Percentiles rank a stretch among this genome's conserved stretches.
phyloP scores from a whole-genome alignment of 2,113 vertebrate species.

The Chloropsis hardwickii region DNA sequence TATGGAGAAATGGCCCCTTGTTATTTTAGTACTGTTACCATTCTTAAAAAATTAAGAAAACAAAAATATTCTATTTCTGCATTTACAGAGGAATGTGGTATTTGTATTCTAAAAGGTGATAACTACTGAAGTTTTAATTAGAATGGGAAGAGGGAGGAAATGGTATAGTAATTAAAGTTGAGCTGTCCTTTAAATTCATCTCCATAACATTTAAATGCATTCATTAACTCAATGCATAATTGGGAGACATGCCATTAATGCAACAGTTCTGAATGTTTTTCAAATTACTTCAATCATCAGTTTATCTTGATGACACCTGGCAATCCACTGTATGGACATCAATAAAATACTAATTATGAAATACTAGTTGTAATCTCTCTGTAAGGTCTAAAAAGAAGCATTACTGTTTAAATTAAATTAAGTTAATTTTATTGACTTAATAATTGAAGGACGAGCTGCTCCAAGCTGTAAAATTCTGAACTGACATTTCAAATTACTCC shows the following conservation, averaged over 20 bases:
- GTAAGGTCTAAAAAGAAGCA: slow-evolving; percentile 60
- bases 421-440: slow-evolving; percentile 74
- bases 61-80: background rate
- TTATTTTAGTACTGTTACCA: background rate
- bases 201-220: slow-evolving; percentile 65
- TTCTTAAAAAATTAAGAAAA: no score
- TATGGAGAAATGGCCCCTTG: background rate
- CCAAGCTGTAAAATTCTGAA: slow-evolving; percentile 62
- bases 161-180: slow-evolving; percentile 64
- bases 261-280: slow-evolving; percentile 69
- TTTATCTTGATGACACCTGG: slow-evolving; percentile 51
- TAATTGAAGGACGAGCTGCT: slow-evolving; percentile 71
- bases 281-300: slow-evolving; percentile 66
- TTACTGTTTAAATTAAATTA: slow-evolving; percentile 72
- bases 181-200: slow-evolving; percentile 70
- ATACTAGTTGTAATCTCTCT: slow-evolving; percentile 71
- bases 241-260: slow-evolving; percentile 68
- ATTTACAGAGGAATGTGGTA: slow-evolving; percentile 19
- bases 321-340: slow-evolving; percentile 59
- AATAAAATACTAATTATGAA: slow-evolving; percentile 75
- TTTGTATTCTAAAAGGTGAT: slow-evolving; percentile 35
- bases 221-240: slow-evolving; percentile 73
- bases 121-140: slow-evolving; percentile 65
- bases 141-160: slow-evolving; percentile 14
- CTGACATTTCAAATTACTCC: slow-evolving; percentile 70